Evolutionary conservation across 35 echinoderm and acorn worm species (phyloP).

Genomic region (Heliocidaris erythrogramma): DNA sequence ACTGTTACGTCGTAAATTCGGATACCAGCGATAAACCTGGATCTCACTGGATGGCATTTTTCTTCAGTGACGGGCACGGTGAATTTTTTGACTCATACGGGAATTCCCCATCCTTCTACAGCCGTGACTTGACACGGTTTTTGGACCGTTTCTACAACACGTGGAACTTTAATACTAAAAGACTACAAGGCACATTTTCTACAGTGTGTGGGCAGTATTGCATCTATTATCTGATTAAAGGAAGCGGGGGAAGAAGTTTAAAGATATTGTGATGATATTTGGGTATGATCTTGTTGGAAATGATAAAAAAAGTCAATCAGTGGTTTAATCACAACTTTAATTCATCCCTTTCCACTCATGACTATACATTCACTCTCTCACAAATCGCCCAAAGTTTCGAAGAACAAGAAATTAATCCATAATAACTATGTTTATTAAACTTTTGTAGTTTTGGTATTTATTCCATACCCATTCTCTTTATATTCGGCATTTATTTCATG

Average conservation of each 20-base stretch:
- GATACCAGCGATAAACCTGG: constrained; percentile 42
- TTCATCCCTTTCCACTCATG: constrained; percentile 20
- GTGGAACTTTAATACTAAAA: background rate
- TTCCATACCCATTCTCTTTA: too few species aligned
- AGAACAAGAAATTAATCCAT: background rate
- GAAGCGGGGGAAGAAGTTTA: background rate
- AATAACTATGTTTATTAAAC: background rate
- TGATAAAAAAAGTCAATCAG: background rate
- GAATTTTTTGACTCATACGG: constrained; percentile 62
- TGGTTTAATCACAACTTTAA: constrained; percentile 18
- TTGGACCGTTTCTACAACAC: background rate
- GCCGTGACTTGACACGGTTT: background rate
- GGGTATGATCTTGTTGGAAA: background rate
- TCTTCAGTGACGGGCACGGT: background rate
- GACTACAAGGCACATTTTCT: background rate
- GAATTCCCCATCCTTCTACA: constrained; percentile 28
- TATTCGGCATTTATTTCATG: too few species aligned
- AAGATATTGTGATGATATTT: background rate
- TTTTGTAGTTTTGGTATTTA: too few species aligned
- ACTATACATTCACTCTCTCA: background rate
- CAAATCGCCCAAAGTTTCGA: background rate
- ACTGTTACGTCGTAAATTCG: constrained; percentile 21
- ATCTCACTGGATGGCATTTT: constrained; percentile 35
- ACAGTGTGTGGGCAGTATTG: constrained; percentile 63
- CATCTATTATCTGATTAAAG: constrained; percentile 30